Conservation (phyloP, 1,140 invertebrate species). For the Epicauta chinensis region DNA sequence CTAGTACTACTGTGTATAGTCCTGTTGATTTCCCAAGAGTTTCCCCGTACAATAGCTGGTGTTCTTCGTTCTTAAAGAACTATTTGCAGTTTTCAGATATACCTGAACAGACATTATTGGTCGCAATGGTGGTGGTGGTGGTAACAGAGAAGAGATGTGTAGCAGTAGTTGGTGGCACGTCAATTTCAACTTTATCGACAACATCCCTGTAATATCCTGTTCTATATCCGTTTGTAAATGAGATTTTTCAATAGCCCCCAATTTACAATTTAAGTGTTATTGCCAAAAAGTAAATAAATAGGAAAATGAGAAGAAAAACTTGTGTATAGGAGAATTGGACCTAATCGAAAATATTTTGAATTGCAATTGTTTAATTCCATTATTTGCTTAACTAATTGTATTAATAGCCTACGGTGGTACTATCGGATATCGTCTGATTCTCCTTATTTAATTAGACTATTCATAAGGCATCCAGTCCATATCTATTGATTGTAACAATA, state of each 20-base stretch:
- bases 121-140: background rate
- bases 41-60: slow-evolving; percentile 12
- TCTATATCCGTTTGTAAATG: slow-evolving; percentile 10
- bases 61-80: slow-evolving; percentile 10
- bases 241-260: slow-evolving; percentile 28
- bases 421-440: no score
- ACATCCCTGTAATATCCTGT: slow-evolving; percentile 13
- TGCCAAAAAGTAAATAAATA: background rate
- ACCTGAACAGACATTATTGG: no score
- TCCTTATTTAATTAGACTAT: no score
- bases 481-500: no score
- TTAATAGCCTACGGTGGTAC: no score
- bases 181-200: slow-evolving; percentile 23
- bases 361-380: no score
- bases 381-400: no score
- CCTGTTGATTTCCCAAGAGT: slow-evolving; percentile 22
- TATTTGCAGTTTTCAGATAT: slow-evolving; percentile 17
- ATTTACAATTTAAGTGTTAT: slow-evolving; percentile 31
- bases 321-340: no score
- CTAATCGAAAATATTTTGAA: no score
- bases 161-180: background rate
- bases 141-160: no score
- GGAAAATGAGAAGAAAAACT: no score
- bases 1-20: background rate
- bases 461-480: no score